Base-by-base conservation (phyloP, 2,888 invertebrate genomes). In the Venustoraphidia nigricollis region DNA sequence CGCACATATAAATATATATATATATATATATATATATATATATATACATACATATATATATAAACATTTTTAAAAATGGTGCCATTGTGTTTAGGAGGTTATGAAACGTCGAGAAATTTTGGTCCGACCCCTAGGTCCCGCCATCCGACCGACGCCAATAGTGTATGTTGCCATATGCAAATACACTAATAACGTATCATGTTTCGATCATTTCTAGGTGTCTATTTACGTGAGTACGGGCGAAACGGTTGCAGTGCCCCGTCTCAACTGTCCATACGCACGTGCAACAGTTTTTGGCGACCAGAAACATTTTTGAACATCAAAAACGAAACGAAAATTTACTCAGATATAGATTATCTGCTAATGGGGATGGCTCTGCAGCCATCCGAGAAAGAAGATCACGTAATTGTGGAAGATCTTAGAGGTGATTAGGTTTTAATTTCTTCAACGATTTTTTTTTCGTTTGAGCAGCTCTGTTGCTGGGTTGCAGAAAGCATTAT, bases 351-450 rank as follows among this genome's bases (percentile, higher is more conserved):
- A 41, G 74, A 75, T 52, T 63, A 70, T 27, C 57, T 75, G 3
- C 54, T 77, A 36, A 69, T 74, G 66, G 77, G 77, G 14, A 68
- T 76, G 69, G 62, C 70, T 2, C 62, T 68, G 35, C 75, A 76
- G 56, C 56, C 71, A 42, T 66, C 71, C 10, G 76, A 76, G 58
- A 57, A 60, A 53, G 77, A 77, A 55, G 77, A 77, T 57, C 66
- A 70, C 51, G 62, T 64, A 53, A 70, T 79, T 45, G 73, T 76
- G 5, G 71, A 75, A 53, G 77, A 79, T 59, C 60, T 78, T 36
- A 60, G 76, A 58, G 73, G 73, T 68, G 48, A 42, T 40, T 44
- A n/a, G n/a, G 2, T 17, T 17, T 17, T 17, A 3, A 17, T 2
- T 17, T 17, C 17, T 17, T 17, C 17, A 17, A 17, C 17, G 17